Evolutionary conservation across 2,113 vertebrate genomes (phyloP), one percentile per base, ranked within the genome.

Genomic region (Forbesichthys agassizii): DNA sequence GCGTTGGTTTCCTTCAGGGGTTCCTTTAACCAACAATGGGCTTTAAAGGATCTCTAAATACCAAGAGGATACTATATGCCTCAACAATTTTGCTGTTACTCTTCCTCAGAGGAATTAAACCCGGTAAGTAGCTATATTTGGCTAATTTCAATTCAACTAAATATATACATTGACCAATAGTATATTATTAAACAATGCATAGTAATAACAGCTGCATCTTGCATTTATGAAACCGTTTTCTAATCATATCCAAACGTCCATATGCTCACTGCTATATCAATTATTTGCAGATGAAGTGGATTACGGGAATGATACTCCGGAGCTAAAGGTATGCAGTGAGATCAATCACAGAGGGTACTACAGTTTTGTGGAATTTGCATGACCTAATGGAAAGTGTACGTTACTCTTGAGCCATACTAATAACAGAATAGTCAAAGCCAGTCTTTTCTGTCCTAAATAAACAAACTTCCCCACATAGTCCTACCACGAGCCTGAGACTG

Each of bases 401-500:
- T n/a, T 14, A 18, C 13, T 61, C 14, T 46, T 47, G 59, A 47
- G 13, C 0, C 2, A 33, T 12, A 42, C 36, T 42, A 12, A 20
- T 14, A 2, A 16, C 3, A 18, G 4, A 10, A 20, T 18, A 14
- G 12, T 3, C 61, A 47, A 16, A 27, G 13, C 14, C 5, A 61
- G 12, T n/a, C 14, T 8, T 36, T 61, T 14, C 46, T 27, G 14
- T 14, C 14, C 33, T n/a, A 46, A 12, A 46, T 27, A 18, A 56
- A 16, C 16, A 20, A 16, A 16, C 14, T 61, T 46, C 0, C 72
- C n/a, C 33, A 54, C 33, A 5, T 48, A 90, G 89, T 88, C 87
- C 9, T 89, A 88, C 62, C 87, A 85, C 55, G 89, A 89, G n/a
- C 84, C 85, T 36, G 86, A 86, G 1, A 74, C 82, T 10, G 90